phyloP scores from a whole-genome alignment of 2,888 invertebrate species.

The Plebejus melissa region DNA sequence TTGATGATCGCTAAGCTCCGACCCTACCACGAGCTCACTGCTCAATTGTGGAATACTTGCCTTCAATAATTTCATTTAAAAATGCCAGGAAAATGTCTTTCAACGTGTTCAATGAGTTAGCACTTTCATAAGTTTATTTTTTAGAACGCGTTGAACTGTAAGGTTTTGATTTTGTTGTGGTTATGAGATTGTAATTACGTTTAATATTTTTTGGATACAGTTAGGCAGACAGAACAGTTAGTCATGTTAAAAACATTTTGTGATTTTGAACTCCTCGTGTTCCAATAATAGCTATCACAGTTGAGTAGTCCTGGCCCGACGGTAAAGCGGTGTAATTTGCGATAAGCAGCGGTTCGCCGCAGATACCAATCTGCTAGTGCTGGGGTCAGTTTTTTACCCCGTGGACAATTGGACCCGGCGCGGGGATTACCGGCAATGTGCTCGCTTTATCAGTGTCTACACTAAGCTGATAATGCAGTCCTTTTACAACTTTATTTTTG shows the following conservation, averaged over 20 bases:
- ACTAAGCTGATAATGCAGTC: neutral
- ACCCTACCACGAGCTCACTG: constrained; percentile 48
- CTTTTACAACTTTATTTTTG: neutral
- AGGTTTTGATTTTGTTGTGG: neutral
- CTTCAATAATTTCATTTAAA: constrained; percentile 3
- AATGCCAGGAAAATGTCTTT: neutral
- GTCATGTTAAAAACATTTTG: neutral
- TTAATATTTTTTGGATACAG: neutral
- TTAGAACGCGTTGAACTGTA: neutral
- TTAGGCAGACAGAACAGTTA: no score
- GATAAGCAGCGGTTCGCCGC: constrained; percentile 61
- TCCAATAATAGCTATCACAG: constrained; percentile 27
- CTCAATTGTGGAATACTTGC: constrained; percentile 28
- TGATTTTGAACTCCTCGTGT: neutral
- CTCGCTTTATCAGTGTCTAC: constrained; percentile 9
- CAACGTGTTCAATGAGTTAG: neutral
- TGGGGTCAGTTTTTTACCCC: constrained; percentile 43
- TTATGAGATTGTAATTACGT: neutral
- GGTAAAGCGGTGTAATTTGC: constrained; percentile 69
- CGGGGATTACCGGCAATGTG: constrained; percentile 5
- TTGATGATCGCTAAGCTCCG: constrained; percentile 61
- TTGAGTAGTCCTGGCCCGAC: constrained; percentile 52
- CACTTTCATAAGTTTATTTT: neutral
- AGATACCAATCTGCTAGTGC: constrained; percentile 59
- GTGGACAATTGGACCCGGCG: neutral